phyloP scores from a whole-genome alignment of 2,888 invertebrate species.

The Leptinotarsa peninsularis region DNA sequence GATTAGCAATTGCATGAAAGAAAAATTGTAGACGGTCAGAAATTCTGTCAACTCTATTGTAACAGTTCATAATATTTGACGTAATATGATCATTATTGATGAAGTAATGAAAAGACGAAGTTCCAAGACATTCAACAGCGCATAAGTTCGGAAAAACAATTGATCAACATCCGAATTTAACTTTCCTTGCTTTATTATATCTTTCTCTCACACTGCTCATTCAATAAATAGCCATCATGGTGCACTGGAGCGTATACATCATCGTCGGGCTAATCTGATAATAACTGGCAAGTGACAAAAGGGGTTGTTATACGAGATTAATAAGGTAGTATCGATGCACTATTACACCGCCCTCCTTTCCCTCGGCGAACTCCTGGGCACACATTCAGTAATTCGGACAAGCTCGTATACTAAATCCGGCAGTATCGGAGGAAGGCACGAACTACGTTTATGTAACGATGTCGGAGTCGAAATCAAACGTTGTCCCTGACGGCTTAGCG shows the following conservation, averaged over 20 bases:
- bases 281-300: constrained; percentile 55
- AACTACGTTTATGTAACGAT: constrained; percentile 40
- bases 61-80: too few relatives aligned
- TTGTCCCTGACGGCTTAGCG: constrained; percentile 11
- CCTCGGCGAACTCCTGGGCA: neutral
- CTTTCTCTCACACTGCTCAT: constrained; percentile 6
- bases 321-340: constrained; percentile 48
- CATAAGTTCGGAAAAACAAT: neutral
- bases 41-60: too few relatives aligned
- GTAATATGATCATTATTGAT: neutral
- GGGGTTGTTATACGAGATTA: constrained; percentile 50
- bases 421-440: constrained; percentile 41
- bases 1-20: too few relatives aligned
- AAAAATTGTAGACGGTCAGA: too few relatives aligned
- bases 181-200: neutral
- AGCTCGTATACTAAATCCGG: constrained; percentile 38
- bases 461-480: constrained; percentile 40
- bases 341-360: constrained; percentile 22
- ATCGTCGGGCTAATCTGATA: constrained; percentile 48
- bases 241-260: constrained; percentile 37
- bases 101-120: neutral
- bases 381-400: constrained; percentile 23
- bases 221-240: constrained; percentile 30
- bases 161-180: neutral
- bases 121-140: neutral